Base-by-base conservation (phyloP, 2,888 invertebrate genomes). In the Barypeithes pellucidus region DNA sequence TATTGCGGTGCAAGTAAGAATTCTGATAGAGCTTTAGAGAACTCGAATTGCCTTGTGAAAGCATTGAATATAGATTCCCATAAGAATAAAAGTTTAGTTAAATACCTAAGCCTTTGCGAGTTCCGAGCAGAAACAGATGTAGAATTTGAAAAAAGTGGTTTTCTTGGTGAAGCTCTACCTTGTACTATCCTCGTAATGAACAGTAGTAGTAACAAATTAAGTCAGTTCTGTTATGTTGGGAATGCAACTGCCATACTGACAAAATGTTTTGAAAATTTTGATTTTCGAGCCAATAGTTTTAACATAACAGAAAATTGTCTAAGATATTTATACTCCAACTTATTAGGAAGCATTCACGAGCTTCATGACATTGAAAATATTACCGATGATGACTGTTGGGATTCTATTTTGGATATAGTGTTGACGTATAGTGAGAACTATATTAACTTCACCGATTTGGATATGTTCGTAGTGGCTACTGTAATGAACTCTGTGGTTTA, bases 211-310 rank as follows among this genome's bases (percentile, higher is more conserved):
- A 18, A n/a, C 16, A 1, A 2, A 3, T 57, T 57, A 16, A 33
- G 33, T 24, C 4, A 57, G 12, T 71, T 16, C 39, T 71, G 71
- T 20, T 8, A 59, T 20, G 39, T 29, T 8, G 65, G 59, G 1
- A 47, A 65, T 24, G 24, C 36, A 5, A 59, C 41, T 22, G 18
- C 65, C 7, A 22, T 65, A 24, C 59, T 59, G 29, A 71, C 50
- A 33, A 14, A 18, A 20, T 65, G 71, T 47, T 65, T 65, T 63
- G 7, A 36, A 29, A 71, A 59, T 45, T 65, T 71, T n/a, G 45
- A 57, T 12, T 9, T 16, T 16, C 20, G 24, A 39, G 22, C 60
- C 0, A 0, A 57, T 22, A 39, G 45, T 11, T 65, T 47, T 18
- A 11, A 22, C n/a, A 61, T 50, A 9, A 36, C 14, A 33, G 33